phyloP scores from a whole-genome alignment of 2,888 invertebrate genomes.

The Gasteruption jaculator region DNA sequence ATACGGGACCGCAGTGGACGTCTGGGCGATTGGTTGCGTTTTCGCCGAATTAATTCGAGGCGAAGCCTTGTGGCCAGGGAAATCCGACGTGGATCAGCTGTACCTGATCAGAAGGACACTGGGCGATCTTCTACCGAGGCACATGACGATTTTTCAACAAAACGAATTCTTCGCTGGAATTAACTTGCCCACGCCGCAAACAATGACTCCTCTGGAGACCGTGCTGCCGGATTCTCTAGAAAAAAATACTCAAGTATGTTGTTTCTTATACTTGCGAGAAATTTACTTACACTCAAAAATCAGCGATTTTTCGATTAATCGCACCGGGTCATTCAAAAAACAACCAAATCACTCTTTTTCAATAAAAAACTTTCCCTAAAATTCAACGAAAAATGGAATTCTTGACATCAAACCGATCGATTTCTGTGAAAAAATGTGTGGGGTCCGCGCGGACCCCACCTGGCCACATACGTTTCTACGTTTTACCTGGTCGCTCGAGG shows the following conservation, averaged over 20 bases:
- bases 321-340: not conserved
- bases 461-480: too few species aligned
- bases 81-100: constrained; percentile 97
- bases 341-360: constrained; percentile 6
- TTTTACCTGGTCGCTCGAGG: too few species aligned
- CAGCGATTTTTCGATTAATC: not conserved
- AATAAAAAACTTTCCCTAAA: not conserved
- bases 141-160: constrained; percentile 92
- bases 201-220: constrained; percentile 77
- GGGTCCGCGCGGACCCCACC: too few species aligned
- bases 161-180: constrained; percentile 95
- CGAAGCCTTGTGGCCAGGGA: constrained; percentile 96
- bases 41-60: constrained; percentile 83
- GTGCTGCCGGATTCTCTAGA: constrained; percentile 73
- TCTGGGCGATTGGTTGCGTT: constrained; percentile 97
- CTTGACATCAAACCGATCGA: too few species aligned
- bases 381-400: too few species aligned
- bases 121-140: constrained; percentile 89
- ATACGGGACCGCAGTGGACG: constrained; percentile 89
- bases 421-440: too few species aligned
- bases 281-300: too few species aligned
- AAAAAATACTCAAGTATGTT: constrained; percentile 33
- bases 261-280: not conserved
- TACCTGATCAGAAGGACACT: constrained; percentile 92
- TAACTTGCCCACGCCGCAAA: constrained; percentile 86